These are phyloP conservation scores for Otolemur garnettii DNA, from an alignment of 2,113 vertebrate genomes.

Conservation along the genomic window DNA sequence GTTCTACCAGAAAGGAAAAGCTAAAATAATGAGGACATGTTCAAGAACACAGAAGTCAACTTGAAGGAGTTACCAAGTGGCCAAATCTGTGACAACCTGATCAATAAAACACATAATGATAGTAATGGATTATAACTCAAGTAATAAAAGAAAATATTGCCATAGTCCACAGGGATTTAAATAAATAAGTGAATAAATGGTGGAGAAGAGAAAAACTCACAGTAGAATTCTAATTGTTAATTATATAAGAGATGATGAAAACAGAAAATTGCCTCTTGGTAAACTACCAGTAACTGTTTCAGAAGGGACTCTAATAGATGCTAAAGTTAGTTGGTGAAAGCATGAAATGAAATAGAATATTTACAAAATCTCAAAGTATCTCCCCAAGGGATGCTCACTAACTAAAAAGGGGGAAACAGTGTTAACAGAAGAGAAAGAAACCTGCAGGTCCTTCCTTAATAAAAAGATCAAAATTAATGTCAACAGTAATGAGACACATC, in stretches of 20 bases:
- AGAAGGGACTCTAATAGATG: constrained; percentile 1
- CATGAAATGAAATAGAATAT: neutral
- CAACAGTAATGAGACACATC: neutral
- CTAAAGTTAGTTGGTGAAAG: neutral
- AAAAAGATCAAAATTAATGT: neutral
- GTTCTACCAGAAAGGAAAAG: neutral
- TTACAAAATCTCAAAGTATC: neutral
- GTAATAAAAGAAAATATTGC: neutral
- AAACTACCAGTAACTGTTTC: neutral
- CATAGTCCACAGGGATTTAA: neutral
- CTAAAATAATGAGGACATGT: neutral
- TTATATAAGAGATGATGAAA: neutral
- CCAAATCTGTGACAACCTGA: neutral
- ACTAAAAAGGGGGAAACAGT: neutral
- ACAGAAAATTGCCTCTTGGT: neutral
- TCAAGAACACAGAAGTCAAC: neutral
- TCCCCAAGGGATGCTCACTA: neutral
- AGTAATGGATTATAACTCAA: neutral
- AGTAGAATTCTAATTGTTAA: constrained; percentile 17
- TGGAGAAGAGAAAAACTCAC: neutral
- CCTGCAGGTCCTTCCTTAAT: neutral
- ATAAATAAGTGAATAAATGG: neutral
- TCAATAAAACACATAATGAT: neutral
- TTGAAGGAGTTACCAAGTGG: neutral
- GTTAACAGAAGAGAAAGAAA: neutral